Base-by-base conservation (phyloP, 1,140 invertebrate genomes). In the Penaeus chinensis region DNA sequence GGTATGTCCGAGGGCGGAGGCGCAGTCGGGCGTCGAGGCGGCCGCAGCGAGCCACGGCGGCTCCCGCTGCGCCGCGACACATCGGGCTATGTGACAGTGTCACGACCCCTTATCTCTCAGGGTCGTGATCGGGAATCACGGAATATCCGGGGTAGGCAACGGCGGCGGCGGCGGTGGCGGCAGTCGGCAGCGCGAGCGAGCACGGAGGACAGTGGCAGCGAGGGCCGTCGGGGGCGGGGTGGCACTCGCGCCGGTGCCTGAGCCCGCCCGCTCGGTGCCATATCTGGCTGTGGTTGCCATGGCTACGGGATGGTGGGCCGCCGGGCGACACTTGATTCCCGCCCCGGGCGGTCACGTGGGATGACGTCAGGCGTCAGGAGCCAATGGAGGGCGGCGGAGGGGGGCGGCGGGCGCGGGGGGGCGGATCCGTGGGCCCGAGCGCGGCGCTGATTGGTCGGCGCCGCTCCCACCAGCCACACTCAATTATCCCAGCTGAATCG, bases 281-380 rank as follows among this genome's bases (percentile, higher is more conserved):
- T 71, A 80, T 78, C 83, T 86, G 88, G 66, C 80, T n/a, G 61
- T 74, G 77, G 88, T 86, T 89, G 69, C 84, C 84, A 89, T 89
- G 88, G 69, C 84, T 66, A 89, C 84, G 69, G 77, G 82, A 80
- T 87, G 86, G 82, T 71, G 78, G 81, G 65, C 82, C 83, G 88
- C 79, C 65, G 62, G 47, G 63, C 84, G 88, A 86, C 88, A 83
- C 84, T 88, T 84, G 82, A 85, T 76, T 85, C 82, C 82, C 82
- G 87, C 81, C 82, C 85, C 65, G 62, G 79, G 86, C 86, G 86
- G 85, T 90, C 85, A 90, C 85, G 86, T 88, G 89, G 83, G 37
- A 65, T 89, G 89, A 88, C 89, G 89, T 85, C 85, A 85, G 69
- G 69, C 54, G 71, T 88, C 82, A 88, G 78, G 82, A 89, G 47